Percentiles rank a stretch among this genome's conserved stretches.
Conservation (phyloP, 2,113 vertebrate species). For the Proteles cristata region DNA sequence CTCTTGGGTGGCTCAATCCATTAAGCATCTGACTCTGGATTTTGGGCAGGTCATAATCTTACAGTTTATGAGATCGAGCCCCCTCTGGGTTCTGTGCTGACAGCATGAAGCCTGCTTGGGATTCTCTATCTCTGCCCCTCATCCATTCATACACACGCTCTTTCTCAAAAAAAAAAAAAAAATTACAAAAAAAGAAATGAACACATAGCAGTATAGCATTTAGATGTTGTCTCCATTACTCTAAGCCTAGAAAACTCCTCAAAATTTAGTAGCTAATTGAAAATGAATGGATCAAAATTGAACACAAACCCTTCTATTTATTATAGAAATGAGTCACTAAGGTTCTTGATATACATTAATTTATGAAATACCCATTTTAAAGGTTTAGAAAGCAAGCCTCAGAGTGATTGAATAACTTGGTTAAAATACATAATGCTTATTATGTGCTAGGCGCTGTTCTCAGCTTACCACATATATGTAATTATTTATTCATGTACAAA, state of each 20-base stretch:
- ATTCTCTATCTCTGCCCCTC: too few species aligned
- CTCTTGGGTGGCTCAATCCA: too few species aligned
- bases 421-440: background rate
- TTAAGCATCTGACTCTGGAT: too few species aligned
- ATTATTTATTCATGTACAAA: slow-evolving; percentile 15
- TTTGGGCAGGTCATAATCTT: too few species aligned
- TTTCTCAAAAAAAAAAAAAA: too few species aligned
- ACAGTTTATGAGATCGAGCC: too few species aligned
- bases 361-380: background rate
- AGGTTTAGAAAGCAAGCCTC: background rate
- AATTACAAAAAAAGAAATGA: background rate
- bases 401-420: background rate
- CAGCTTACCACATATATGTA: background rate
- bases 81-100: too few species aligned
- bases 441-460: background rate
- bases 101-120: too few species aligned
- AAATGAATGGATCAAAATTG: background rate
- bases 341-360: background rate
- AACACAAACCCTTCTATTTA: background rate
- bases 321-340: background rate
- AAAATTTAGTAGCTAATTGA: background rate
- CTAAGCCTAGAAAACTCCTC: background rate
- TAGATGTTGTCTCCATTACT: background rate
- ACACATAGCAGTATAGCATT: background rate
- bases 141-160: too few species aligned